Evolutionary conservation across 2,113 vertebrate genomes (phyloP).

Genomic region (Mormyrus lacerda): DNA sequence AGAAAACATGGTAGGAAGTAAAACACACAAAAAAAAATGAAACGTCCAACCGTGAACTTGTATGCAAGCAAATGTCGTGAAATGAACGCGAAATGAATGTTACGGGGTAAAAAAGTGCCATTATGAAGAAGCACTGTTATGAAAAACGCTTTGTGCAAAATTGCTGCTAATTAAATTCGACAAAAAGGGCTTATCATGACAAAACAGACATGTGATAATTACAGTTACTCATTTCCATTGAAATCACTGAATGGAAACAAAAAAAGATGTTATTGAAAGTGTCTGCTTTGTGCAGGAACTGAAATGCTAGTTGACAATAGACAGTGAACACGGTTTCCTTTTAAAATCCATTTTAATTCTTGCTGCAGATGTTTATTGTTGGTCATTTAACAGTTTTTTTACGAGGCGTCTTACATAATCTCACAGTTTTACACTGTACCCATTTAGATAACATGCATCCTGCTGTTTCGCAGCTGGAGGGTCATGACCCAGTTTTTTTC

Average conservation of each 20-base stretch:
- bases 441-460: background rate
- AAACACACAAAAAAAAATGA: background rate
- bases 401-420: background rate
- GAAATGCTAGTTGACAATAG: conserved; percentile 20
- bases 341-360: conserved; percentile 8
- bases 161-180: conserved; percentile 28
- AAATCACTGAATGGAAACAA: conserved; percentile 16
- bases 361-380: background rate
- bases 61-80: conserved; percentile 13
- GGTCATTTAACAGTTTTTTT: background rate
- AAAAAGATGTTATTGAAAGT: conserved; percentile 23
- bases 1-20: conserved; percentile 16
- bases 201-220: conserved; percentile 31
- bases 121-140: conserved; percentile 17
- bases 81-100: conserved; percentile 17
- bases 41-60: conserved; percentile 5
- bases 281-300: conserved; percentile 16
- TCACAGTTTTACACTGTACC: background rate
- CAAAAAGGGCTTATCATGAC: conserved; percentile 28
- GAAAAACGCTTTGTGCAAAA: conserved; percentile 23
- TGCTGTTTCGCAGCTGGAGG: background rate
- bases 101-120: background rate
- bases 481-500: background rate
- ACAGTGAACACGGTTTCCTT: background rate
- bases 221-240: conserved; percentile 24